Percentiles rank a stretch among this genome's conserved stretches.
These are phyloP conservation scores for Junonia oenone DNA, from an alignment of 2,888 invertebrate species.

Conservation along the genomic window DNA sequence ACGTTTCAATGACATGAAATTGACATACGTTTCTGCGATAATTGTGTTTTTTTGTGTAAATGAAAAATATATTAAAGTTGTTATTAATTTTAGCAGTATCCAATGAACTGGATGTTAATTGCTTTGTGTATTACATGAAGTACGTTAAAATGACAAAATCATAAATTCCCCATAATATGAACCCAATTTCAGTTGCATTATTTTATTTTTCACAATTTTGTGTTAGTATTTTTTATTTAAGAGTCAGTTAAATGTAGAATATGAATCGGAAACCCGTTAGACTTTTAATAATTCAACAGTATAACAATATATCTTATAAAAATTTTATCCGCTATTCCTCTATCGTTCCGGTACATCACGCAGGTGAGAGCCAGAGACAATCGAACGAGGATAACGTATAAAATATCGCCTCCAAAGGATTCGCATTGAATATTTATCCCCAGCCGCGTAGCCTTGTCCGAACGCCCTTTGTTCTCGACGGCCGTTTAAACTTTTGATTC, in stretches of 20 bases:
- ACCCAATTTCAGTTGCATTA: not conserved
- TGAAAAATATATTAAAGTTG: not conserved
- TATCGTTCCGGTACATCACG: conserved; percentile 54
- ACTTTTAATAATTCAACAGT: not conserved
- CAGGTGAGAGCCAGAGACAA: conserved; percentile 68
- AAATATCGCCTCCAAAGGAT: conserved; percentile 77
- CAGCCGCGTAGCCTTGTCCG: conserved; percentile 63
- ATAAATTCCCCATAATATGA: not conserved
- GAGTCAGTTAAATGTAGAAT: not conserved
- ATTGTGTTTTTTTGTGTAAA: conserved; percentile 42
- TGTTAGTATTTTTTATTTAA: too few species aligned
- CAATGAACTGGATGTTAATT: conserved; percentile 20
- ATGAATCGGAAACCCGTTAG: not conserved
- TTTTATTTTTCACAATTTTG: too few species aligned
- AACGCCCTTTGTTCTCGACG: conserved; percentile 72
- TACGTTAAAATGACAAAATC: not conserved
- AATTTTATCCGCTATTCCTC: conserved; percentile 25
- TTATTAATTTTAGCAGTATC: conserved; percentile 12
- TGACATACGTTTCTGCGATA: conserved; percentile 38
- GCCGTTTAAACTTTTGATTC: conserved; percentile 80
- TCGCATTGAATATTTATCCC: conserved; percentile 78
- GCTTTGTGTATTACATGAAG: not conserved
- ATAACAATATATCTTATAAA: conserved; percentile 14
- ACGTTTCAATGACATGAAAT: conserved; percentile 46
- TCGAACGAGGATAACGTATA: conserved; percentile 65